These are phyloP conservation scores for Lottia gigantea DNA, from an alignment of 2,888 invertebrate genomes.

Conservation along the genomic window DNA sequence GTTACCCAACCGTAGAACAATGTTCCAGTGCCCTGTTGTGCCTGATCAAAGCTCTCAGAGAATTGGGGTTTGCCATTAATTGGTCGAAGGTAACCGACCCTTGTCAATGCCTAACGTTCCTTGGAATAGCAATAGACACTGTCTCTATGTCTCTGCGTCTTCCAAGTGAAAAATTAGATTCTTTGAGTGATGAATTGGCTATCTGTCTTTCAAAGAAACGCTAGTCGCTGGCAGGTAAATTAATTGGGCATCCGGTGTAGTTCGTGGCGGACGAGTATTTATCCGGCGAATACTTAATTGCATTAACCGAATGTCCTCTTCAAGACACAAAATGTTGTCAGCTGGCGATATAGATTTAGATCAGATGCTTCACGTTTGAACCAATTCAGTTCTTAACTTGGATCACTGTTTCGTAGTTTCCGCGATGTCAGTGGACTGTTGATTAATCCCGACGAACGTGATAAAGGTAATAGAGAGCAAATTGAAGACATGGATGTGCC, in stretches of 20 bases:
- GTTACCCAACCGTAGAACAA: neutral
- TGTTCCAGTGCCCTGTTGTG: slow-evolving; percentile 11
- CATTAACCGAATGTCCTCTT: neutral
- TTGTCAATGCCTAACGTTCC: slow-evolving; percentile 14
- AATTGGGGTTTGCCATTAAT: slow-evolving; percentile 23
- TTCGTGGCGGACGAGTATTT: slow-evolving; percentile 25
- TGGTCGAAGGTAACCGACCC: slow-evolving; percentile 25
- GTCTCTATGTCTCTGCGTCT: neutral
- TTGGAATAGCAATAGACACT: slow-evolving; percentile 17
- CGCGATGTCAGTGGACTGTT: too few relatives aligned
- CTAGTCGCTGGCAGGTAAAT: slow-evolving; percentile 23
- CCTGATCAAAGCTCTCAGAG: slow-evolving; percentile 11
- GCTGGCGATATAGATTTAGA: too few relatives aligned
- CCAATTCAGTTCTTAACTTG: too few relatives aligned
- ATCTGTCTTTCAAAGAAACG: too few relatives aligned
- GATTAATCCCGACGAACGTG: too few relatives aligned
- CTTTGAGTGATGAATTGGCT: neutral
- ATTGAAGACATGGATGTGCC: too few relatives aligned
- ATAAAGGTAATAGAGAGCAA: too few relatives aligned
- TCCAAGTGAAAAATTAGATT: neutral
- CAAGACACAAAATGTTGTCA: neutral
- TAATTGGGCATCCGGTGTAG: slow-evolving; percentile 24
- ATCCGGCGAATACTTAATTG: slow-evolving; percentile 15
- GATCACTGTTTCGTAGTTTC: too few relatives aligned
- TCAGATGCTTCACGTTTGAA: too few relatives aligned